Evolutionary conservation across 2,888 invertebrate species (phyloP), one percentile per base, ranked within the genome.

Genomic region (Eupsilia transversa): DNA sequence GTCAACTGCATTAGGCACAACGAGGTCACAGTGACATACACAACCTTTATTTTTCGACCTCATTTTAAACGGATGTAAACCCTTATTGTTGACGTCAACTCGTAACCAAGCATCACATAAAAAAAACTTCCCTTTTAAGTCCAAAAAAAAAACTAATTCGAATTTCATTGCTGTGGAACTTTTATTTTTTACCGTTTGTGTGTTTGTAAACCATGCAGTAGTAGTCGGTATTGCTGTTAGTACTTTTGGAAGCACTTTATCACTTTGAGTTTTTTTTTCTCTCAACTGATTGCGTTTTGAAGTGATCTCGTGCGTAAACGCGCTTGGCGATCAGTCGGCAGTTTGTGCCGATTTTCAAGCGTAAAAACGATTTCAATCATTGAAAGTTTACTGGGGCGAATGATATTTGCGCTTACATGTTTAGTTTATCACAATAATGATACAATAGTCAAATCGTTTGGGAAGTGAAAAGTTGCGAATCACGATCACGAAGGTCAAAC

Each of bases 221-320:
- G n/a, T 33, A 52, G 46, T 52, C 5, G 23, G n/a, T 59, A 63
- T 69, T 54, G 57, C 73, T 70, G 61, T 71, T 71, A 54, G 70
- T 71, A 71, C 68, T 74, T 80, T 79, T 64, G 23, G 56, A 30
- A 33, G 63, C 27, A 52, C 84, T 83, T 80, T 67, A 80, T 82
- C 56, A 74, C 52, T 74, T 61, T 23, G 27, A 41, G 23, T 33
- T 64, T 71, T 65, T 70, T 72, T 83, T 52, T 67, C 63, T 72
- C 63, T 46, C 57, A 61, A 69, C 64, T 80, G 84, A 80, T 84
- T 82, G 84, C 74, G 52, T 84, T 84, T 84, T 80, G 70, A 59
- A 80, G 65, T 41, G 68, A 80, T 61, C 60, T 84, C 71, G 65
- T 83, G 84, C 71, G 84, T 80, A 72, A 80, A 84, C 57, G 43